Evolutionary conservation across 2,113 vertebrate genomes (phyloP).

Genomic region (Petroica traversi): DNA sequence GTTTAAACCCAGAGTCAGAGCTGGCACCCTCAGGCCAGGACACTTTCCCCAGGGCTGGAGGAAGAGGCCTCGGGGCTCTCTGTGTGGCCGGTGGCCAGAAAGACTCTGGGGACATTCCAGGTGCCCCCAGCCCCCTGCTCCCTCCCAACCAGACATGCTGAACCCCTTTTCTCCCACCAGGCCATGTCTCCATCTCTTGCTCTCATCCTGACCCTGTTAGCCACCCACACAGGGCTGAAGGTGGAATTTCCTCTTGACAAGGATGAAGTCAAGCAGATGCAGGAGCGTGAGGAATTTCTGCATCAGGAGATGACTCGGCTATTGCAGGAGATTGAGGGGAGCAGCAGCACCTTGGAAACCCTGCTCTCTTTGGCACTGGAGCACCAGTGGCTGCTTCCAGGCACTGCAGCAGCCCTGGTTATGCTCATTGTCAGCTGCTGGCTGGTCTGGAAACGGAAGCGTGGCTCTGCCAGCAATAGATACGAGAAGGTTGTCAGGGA

Average conservation of each 20-base stretch:
- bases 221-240: background rate
- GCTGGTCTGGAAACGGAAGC: no score
- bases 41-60: no score
- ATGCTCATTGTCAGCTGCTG: no score
- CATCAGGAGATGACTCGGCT: background rate
- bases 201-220: background rate
- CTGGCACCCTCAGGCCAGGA: no score
- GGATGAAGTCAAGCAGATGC: background rate
- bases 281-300: background rate
- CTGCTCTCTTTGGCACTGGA: background rate
- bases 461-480: no score
- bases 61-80: no score
- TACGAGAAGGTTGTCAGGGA: no score
- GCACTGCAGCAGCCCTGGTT: no score
- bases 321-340: background rate
- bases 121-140: background rate
- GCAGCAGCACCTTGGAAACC: no score
- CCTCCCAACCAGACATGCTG: background rate
- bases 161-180: background rate
- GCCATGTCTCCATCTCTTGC: background rate
- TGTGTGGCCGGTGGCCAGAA: background rate
- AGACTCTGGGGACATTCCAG: background rate
- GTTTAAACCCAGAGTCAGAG: no score
- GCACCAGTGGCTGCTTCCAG: fast-evolving
- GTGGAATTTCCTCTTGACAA: fast-evolving